Percentiles rank a stretch among this genome's conserved stretches.
Conservation (phyloP, 2,797 vertebrate genomes). For the Melanotaenia nigrans region DNA sequence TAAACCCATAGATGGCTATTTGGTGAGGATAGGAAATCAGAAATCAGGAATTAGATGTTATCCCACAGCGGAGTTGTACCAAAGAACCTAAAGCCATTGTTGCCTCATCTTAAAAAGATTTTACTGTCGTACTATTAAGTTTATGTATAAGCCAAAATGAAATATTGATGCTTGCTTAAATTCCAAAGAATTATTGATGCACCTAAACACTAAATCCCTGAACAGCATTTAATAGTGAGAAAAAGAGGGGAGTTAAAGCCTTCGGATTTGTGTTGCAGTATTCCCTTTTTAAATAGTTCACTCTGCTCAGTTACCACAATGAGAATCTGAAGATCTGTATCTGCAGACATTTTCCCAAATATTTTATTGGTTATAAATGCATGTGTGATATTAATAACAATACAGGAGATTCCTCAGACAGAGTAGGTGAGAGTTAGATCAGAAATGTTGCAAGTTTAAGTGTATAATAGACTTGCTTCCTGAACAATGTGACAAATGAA, state of each 20-base stretch:
- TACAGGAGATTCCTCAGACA: not conserved
- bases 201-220: not conserved
- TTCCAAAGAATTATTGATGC: too few species aligned
- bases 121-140: too few species aligned
- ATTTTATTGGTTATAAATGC: too few species aligned
- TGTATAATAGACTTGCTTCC: not conserved
- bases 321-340: not conserved
- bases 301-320: not conserved
- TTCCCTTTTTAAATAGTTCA: not conserved
- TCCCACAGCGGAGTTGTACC: too few species aligned
- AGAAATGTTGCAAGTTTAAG: too few species aligned
- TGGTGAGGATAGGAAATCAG: slow-evolving; percentile 17
- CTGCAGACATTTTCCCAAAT: too few species aligned
- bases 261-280: slow-evolving; percentile 1
- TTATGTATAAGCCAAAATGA: too few species aligned
- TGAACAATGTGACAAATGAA: not conserved
- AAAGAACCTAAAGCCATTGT: slow-evolving; percentile 10
- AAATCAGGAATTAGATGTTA: slow-evolving; percentile 31
- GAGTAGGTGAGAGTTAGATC: not conserved
- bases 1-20: slow-evolving; percentile 26
- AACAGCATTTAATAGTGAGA: not conserved
- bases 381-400: not conserved
- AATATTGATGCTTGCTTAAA: too few species aligned
- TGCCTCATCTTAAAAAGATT: slow-evolving; percentile 1
- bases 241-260: not conserved